Evolutionary conservation across 2,888 invertebrate genomes (phyloP), one percentile per base, ranked within the genome.

Genomic region (Morinoia aosen): DNA sequence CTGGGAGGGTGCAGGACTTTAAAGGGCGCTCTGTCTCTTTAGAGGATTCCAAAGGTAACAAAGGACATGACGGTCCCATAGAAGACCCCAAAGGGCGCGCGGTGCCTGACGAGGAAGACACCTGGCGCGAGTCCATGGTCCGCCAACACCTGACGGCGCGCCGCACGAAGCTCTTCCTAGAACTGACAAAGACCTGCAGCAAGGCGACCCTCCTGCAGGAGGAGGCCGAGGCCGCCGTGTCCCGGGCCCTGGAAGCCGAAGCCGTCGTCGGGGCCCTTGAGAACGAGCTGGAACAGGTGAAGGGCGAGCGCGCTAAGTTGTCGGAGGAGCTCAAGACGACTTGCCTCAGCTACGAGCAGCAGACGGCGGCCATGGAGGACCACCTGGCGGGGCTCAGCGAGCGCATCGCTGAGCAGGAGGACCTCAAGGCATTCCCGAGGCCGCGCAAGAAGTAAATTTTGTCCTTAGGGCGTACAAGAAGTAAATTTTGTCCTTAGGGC

Each of bases 311-410:
- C 16, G 12, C 88, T 5, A 57, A 33, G 39, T 33, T 94, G 14
- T 12, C 94, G 11, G 94, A 94, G 33, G 94, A 94, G 4, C 58
- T 94, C 0, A 0, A 57, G 14, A 94, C 94, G 25, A 94, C 94
- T 95, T 96, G 58, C 96, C 96, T 95, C 95, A 97, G 97, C 98
- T 98, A 99, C 98, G 98, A 98, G 97, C 97, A 97, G 64, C 98
- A 98, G 97, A 97, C 98, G 95, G 98, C n/a, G n/a, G n/a, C n/a
- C n/a, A n/a, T n/a, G n/a, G n/a, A 98, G 97, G 98, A 98, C 97
- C 98, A 98, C 97, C 97, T 98, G 97, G 98, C 98, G 40, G 98
- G 98, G 95, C 98, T 98, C 98, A 98, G 98, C 97, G 99, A 99
- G 97, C 99, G 98, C 97, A 98, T 99, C 95, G 98, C 99, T 56